Base-by-base conservation (phyloP, 2,888 invertebrate genomes). In the Heliconius erato region DNA sequence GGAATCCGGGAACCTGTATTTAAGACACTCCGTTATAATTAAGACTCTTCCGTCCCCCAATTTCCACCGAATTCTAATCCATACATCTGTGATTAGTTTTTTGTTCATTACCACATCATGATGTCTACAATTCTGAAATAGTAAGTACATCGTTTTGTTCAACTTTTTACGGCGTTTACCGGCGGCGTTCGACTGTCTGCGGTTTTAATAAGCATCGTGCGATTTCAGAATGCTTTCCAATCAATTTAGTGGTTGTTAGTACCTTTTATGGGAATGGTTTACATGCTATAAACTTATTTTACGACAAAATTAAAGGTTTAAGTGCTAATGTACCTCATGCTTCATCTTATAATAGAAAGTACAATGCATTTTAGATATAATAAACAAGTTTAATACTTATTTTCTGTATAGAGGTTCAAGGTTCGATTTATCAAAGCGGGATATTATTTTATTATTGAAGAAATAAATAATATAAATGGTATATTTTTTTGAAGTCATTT, bases 191-290 rank as follows among this genome's bases (percentile, higher is more conserved):
- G 72, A 83, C 82, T 85, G 85, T 85, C 83, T 85, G 85, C 65
- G 86, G 86, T 85, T 86, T 85, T 74, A 84, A 85, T 85, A 84
- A 84, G 82, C 80, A 80, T 71, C 65, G 35, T 65, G 81, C 79
- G 49, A 82, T 82, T 82, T 74, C 83, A 82, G 81, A 85, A 84
- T 59, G 84, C 71, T 82, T 81, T 84, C 80, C 81, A 84, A 85
- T 85, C 83, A 85, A 84, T 85, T 84, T 82, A 79, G 74, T 83
- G 74, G 72, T 68, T 82, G 69, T 82, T 80, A 81, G 3, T 23
- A 68, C 16, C 76, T 79, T 67, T 79, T 79, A 82, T 68, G 79
- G 76, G 68, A 82, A 79, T 80, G 74, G 81, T 83, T 82, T 32
- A 72, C 49, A 49, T 67, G 26, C 35, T 69, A 80, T 82, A n/a